Evolutionary conservation across 92 coral and sea anemone species (phyloP).

Genomic region (Meandrina meandrites): DNA sequence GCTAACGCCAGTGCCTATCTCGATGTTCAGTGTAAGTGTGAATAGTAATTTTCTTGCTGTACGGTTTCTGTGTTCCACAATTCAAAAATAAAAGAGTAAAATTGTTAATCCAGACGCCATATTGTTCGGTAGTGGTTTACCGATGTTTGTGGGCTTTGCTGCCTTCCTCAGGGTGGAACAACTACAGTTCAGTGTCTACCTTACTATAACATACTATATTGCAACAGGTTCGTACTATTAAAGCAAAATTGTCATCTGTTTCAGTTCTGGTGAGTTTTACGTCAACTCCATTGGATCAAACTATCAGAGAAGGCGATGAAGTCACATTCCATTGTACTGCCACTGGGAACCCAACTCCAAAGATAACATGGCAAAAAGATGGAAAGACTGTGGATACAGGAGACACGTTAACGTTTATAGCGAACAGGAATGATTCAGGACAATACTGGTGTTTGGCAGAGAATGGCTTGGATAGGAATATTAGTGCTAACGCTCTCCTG

Average conservation of each 20-base stretch:
- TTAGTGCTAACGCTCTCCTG: not conserved
- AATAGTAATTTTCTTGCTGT: not conserved
- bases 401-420: not conserved
- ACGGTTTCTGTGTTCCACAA: not conserved
- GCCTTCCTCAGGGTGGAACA: no score
- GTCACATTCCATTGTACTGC: not conserved
- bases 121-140: no score
- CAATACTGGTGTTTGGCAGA: conserved; percentile 9
- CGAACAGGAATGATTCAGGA: not conserved
- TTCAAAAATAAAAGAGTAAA: no score
- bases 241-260: not conserved
- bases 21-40: conserved; percentile 18
- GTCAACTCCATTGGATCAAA: not conserved
- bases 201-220: no score
- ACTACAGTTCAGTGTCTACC: no score
- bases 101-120: no score
- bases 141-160: no score
- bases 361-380: conserved; percentile 19
- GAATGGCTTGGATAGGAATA: not conserved
- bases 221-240: no score
- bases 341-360: conserved; percentile 18
- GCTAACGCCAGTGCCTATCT: conserved; percentile 13
- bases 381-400: not conserved
- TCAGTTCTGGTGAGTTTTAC: not conserved
- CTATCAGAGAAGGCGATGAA: conserved; percentile 2